Evolutionary conservation across 2,888 invertebrate genomes (phyloP).

Genomic region (Amblyjoppa fuscipennis): DNA sequence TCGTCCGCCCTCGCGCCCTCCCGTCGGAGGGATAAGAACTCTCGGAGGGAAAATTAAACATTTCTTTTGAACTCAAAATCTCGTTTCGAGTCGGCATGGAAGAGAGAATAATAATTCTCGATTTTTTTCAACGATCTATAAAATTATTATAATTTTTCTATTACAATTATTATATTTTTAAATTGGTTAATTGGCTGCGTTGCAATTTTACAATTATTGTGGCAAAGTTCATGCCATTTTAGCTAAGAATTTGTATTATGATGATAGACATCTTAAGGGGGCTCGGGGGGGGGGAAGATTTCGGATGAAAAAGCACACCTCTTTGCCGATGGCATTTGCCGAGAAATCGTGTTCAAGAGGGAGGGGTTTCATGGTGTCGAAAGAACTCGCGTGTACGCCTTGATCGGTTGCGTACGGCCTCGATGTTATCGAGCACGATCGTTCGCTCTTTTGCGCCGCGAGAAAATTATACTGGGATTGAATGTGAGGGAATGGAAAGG

Average conservation of each 20-base stretch:
- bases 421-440: conserved; percentile 55
- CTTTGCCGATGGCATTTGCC: conserved; percentile 12
- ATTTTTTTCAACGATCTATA: background rate
- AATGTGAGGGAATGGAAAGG: conserved; percentile 41
- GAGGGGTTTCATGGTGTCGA: conserved; percentile 15
- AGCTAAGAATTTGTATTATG: too few species aligned
- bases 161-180: too few species aligned
- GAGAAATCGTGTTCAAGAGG: conserved; percentile 21
- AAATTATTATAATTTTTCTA: background rate
- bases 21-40: conserved; percentile 29
- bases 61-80: background rate
- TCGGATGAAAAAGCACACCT: conserved; percentile 13
- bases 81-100: background rate
- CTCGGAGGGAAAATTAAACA: background rate
- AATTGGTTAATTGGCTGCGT: too few species aligned
- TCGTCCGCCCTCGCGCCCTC: background rate
- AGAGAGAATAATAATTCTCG: background rate
- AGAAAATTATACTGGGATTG: conserved; percentile 49
- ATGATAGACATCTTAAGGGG: too few species aligned
- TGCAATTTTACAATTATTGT: too few species aligned
- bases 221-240: too few species aligned
- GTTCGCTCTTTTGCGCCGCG: conserved; percentile 45
- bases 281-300: too few species aligned
- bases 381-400: conserved; percentile 31
- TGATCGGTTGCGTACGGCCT: conserved; percentile 23